Evolutionary conservation across 1,140 invertebrate genomes (phyloP).

Genomic region (Globodera ellingtonae): DNA sequence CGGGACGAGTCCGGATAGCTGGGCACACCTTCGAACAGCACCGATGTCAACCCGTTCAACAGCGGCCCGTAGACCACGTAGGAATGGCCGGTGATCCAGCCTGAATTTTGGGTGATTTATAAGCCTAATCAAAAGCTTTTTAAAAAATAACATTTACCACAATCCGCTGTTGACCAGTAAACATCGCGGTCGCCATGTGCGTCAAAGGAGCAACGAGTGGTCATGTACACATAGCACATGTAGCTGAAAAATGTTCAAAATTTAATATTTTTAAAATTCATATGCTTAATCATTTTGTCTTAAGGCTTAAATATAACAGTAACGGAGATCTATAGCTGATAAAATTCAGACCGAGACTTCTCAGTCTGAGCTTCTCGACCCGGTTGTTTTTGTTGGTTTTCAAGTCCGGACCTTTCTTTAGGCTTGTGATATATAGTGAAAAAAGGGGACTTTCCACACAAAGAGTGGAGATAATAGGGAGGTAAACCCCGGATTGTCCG

Average conservation of each 20-base stretch:
- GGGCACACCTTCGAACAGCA: conserved; percentile 94
- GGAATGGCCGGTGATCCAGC: conserved; percentile 89
- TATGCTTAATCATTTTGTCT: not conserved
- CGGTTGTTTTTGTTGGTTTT: too few species aligned
- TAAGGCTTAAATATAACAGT: not conserved
- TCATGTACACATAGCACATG: conserved; percentile 74
- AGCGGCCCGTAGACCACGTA: conserved; percentile 93
- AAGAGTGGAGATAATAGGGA: too few species aligned
- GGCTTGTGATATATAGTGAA: too few species aligned
- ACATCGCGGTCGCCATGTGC: conserved; percentile 81
- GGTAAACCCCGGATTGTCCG: too few species aligned
- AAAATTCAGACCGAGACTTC: too few species aligned
- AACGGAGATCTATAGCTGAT: too few species aligned
- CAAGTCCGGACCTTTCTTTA: too few species aligned
- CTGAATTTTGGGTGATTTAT: conserved; percentile 63
- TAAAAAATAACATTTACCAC: conserved; percentile 65
- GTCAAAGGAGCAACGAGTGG: conserved; percentile 77
- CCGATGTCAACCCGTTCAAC: conserved; percentile 86
- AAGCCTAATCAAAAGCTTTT: too few species aligned
- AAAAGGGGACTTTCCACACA: too few species aligned
- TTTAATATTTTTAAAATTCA: not conserved
- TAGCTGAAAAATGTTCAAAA: conserved; percentile 71
- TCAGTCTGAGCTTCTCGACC: too few species aligned
- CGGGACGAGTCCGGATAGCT: conserved; percentile 74
- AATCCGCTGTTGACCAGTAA: conserved; percentile 98